Evolutionary conservation across 1,140 invertebrate species (phyloP).

Genomic region (Idris sp.): DNA sequence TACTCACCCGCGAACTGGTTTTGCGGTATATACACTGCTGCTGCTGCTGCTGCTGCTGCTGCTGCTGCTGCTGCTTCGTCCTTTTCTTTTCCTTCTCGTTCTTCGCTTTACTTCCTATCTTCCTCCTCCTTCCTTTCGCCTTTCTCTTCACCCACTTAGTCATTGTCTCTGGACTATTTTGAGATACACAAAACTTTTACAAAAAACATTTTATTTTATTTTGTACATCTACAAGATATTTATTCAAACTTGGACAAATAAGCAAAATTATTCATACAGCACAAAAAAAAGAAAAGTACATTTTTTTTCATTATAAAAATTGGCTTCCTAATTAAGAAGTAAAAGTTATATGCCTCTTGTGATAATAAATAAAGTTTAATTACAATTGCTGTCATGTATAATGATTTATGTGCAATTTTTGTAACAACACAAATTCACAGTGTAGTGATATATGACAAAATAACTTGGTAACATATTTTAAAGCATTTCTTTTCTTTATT

Average conservation of each 20-base stretch:
- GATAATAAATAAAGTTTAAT: conserved; percentile 47
- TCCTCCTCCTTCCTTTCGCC: conserved; percentile 59
- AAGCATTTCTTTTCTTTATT: conserved; percentile 26
- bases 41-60: no score
- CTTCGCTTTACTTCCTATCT: conserved; percentile 60
- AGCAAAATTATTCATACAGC: no score
- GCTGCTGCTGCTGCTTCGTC: conserved; percentile 56
- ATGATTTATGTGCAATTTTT: conserved; percentile 55
- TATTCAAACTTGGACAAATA: no score
- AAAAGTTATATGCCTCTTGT: no score
- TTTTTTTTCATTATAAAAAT: no score
- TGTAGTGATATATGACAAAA: conserved; percentile 58
- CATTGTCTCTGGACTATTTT: conserved; percentile 61
- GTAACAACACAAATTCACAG: conserved; percentile 43
- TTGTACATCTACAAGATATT: no score
- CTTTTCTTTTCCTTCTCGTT: conserved; percentile 66
- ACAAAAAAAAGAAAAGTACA: not conserved
- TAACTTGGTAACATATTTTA: conserved; percentile 44
- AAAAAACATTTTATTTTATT: conserved; percentile 51
- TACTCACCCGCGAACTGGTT: conserved; percentile 79
- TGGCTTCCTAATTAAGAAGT: no score
- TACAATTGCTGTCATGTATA: conserved; percentile 36
- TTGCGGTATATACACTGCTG: conserved; percentile 77
- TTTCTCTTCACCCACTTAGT: conserved; percentile 62
- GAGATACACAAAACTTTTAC: conserved; percentile 59